Percentiles rank a stretch among this genome's conserved stretches.
Conservation (phyloP, 2,888 invertebrate species). For the Scaptomyza reducta region DNA sequence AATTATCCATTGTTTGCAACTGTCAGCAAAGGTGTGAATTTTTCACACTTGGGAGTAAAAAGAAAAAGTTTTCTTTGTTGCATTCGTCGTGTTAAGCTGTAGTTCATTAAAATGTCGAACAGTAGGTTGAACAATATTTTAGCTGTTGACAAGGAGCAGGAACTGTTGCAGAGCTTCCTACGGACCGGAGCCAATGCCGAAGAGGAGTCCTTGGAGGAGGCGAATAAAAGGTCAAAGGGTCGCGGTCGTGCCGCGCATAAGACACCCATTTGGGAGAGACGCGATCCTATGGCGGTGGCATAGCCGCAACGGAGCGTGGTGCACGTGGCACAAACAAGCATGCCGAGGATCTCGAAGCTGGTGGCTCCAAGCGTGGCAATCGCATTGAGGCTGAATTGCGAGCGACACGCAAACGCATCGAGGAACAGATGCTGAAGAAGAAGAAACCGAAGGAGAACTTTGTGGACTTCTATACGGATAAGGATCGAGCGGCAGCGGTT, state of each 20-base stretch:
- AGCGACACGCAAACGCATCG: conserved; percentile 75
- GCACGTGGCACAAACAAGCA: conserved; percentile 57
- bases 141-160: conserved; percentile 89
- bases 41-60: conserved; percentile 48
- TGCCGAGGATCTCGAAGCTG: conserved; percentile 53
- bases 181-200: conserved; percentile 88
- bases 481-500: conserved; percentile 95
- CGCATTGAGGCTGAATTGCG: conserved; percentile 76
- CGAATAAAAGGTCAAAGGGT: conserved; percentile 64
- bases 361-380: conserved; percentile 65
- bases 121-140: conserved; percentile 86
- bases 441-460: conserved; percentile 83
- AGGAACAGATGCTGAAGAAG: conserved; percentile 78
- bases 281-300: conserved; percentile 63
- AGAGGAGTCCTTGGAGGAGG: conserved; percentile 84
- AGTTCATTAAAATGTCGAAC: conserved; percentile 76
- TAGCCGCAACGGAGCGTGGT: conserved; percentile 37
- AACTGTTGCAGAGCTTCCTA: conserved; percentile 92
- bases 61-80: not conserved
- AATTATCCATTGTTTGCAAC: conserved; percentile 58
- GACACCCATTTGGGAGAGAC: conserved; percentile 58
- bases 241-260: conserved; percentile 58
- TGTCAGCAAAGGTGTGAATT: conserved; percentile 64
- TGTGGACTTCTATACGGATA: conserved; percentile 94
- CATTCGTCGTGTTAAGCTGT: not conserved